These are phyloP conservation scores for Erebia ligea DNA, from an alignment of 2,888 invertebrate species.

Conservation along the genomic window DNA sequence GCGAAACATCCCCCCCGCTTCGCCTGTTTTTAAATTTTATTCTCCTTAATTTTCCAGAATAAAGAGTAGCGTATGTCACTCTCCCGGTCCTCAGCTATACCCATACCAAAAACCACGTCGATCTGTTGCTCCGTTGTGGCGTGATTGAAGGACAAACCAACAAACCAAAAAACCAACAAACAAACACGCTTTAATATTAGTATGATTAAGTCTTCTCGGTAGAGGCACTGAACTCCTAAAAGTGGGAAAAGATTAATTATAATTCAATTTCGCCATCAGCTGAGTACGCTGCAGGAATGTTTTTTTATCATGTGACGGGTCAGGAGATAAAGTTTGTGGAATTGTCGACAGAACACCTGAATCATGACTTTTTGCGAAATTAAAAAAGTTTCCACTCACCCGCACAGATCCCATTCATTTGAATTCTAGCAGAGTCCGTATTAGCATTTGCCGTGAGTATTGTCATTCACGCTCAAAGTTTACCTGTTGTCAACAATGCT, in stretches of 20 bases:
- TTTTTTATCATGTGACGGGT: constrained; percentile 21
- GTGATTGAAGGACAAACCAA: too few relatives aligned
- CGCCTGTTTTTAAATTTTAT: too few relatives aligned
- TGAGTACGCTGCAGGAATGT: background rate
- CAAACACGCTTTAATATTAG: too few relatives aligned
- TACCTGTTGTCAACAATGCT: constrained; percentile 23
- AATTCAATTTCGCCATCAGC: background rate
- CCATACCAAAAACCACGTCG: too few relatives aligned
- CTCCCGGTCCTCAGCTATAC: too few relatives aligned
- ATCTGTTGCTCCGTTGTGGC: too few relatives aligned
- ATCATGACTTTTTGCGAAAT: constrained; percentile 65
- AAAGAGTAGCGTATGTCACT: too few relatives aligned
- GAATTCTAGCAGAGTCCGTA: constrained; percentile 73
- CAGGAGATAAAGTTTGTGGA: constrained; percentile 65
- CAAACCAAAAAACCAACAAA: too few relatives aligned
- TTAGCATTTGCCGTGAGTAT: constrained; percentile 67
- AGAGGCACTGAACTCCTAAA: background rate
- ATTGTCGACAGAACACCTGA: constrained; percentile 75
- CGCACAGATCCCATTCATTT: constrained; percentile 64
- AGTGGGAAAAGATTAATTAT: background rate
- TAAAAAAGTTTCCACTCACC: constrained; percentile 78
- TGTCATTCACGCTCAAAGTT: constrained; percentile 57
- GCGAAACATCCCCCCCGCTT: too few relatives aligned
- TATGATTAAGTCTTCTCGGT: too few relatives aligned
- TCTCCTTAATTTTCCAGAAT: too few relatives aligned